phyloP scores from a whole-genome alignment of 2,888 invertebrate species.

The Nasonovia ribisnigri region DNA sequence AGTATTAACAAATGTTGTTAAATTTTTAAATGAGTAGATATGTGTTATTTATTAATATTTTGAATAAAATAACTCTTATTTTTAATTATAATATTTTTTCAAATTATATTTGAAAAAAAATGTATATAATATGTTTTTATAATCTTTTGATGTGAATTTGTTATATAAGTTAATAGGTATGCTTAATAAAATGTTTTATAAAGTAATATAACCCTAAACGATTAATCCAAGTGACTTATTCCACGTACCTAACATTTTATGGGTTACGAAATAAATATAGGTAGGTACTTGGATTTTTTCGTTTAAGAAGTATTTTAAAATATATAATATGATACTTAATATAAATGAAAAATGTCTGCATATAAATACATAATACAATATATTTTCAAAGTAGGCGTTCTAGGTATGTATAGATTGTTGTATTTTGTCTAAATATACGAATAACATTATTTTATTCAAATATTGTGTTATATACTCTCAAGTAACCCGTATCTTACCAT shows the following conservation, averaged over 20 bases:
- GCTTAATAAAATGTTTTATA: neutral
- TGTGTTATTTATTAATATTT: no score
- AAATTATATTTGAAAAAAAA: no score
- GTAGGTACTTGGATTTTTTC: neutral
- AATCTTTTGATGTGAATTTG: neutral
- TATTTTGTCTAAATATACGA: neutral
- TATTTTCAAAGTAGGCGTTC: neutral
- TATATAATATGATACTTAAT: neutral
- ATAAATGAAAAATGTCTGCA: neutral
- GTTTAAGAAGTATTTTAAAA: neutral
- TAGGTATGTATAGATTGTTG: no score
- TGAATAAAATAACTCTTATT: no score
- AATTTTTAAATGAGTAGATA: neutral
- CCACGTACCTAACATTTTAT: neutral
- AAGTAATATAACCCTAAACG: neutral
- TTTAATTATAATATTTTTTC: no score
- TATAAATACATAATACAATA: neutral
- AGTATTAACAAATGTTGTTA: no score
- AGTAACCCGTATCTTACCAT: neutral
- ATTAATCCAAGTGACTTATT: neutral
- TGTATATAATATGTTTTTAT: neutral
- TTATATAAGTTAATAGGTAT: neutral
- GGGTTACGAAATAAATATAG: neutral
- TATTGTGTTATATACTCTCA: neutral
- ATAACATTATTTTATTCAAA: neutral